Conservation (phyloP, 2,113 vertebrate species). For the Cyphomyrus plagiostoma region DNA sequence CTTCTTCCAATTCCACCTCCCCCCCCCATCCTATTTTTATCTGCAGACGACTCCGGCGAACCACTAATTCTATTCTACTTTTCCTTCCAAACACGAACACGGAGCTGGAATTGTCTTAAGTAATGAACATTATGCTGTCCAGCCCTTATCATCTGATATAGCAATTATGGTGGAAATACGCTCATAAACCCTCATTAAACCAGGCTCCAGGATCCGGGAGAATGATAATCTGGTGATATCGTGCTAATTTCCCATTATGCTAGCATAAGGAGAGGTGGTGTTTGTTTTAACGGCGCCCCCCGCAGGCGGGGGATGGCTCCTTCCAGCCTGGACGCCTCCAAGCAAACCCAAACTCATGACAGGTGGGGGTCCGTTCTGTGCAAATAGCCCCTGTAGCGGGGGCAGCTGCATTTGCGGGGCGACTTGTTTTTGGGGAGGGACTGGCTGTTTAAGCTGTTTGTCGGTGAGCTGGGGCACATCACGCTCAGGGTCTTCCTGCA, state of each 20-base stretch:
- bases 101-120: background rate
- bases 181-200: constrained; percentile 15
- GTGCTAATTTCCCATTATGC: constrained; percentile 7
- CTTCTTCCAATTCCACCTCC: background rate
- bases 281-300: constrained; percentile 5
- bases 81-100: background rate
- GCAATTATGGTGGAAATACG: constrained; percentile 1
- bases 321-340: background rate
- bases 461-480: background rate
- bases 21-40: background rate
- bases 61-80: background rate
- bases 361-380: background rate
- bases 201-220: background rate
- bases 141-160: background rate
- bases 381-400: background rate
- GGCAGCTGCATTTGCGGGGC: background rate
- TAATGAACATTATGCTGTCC: background rate
- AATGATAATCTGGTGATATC: background rate
- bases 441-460: background rate
- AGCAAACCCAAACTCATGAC: background rate
- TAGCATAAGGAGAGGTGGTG: background rate
- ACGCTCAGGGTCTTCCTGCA: background rate
- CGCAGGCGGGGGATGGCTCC: background rate
- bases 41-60: background rate
- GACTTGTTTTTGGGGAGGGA: background rate